Percentiles rank a stretch among this genome's conserved stretches.
These are phyloP conservation scores for Clavelina lepadiformis DNA, from an alignment of 23 tunicate genomes.

Conservation along the genomic window DNA sequence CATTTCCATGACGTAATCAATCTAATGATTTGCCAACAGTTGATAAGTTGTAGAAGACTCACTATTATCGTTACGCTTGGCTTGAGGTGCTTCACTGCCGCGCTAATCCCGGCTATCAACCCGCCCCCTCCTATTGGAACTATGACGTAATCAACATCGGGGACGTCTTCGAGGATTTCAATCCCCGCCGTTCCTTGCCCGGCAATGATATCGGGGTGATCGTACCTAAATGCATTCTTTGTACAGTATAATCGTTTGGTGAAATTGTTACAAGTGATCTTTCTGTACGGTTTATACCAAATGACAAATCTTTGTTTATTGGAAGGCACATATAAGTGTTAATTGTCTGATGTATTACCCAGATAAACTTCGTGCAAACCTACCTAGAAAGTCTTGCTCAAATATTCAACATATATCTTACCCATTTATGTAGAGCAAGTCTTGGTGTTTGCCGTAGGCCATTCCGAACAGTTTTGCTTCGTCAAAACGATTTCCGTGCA, in stretches of 20 bases:
- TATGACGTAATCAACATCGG: slow-evolving; percentile 64
- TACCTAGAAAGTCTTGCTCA: not conserved
- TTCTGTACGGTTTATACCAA: no score
- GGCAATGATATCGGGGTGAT: slow-evolving; percentile 71
- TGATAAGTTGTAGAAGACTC: slow-evolving; percentile 11
- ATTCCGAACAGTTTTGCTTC: slow-evolving; percentile 79
- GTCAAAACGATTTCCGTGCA: slow-evolving; percentile 76
- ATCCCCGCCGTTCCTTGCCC: slow-evolving; percentile 88
- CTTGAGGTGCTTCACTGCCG: slow-evolving; percentile 57
- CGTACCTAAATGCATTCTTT: slow-evolving; percentile 39
- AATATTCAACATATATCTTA: slow-evolving; percentile 8
- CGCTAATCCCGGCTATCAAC: slow-evolving; percentile 59
- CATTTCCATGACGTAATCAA: no score
- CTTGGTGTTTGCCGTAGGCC: slow-evolving; percentile 61
- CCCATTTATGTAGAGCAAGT: slow-evolving; percentile 89
- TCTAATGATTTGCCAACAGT: not conserved
- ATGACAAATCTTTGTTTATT: no score
- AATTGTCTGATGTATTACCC: no score
- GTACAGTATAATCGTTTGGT: no score
- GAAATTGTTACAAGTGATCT: no score
- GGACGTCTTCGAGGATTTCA: slow-evolving; percentile 64
- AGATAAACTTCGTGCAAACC: not conserved
- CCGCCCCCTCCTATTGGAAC: slow-evolving; percentile 93
- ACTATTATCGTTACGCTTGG: slow-evolving; percentile 65
- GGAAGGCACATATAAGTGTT: no score